These are phyloP conservation scores for Drosophila hawaiiensis DNA, from an alignment of 2,888 invertebrate genomes.

Conservation along the genomic window DNA sequence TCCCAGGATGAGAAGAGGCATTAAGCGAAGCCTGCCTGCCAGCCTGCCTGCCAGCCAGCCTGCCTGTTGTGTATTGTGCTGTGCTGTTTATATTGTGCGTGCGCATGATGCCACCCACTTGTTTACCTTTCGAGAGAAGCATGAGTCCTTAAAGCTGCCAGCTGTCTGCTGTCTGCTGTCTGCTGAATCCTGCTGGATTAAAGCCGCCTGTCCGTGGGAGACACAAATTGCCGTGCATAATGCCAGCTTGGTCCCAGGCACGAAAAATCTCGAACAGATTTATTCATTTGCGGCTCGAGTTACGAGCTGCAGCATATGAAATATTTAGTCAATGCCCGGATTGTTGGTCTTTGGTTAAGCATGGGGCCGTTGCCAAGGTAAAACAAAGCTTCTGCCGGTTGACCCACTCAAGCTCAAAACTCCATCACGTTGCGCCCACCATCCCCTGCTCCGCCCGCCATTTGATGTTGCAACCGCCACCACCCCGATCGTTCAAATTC, in stretches of 20 bases:
- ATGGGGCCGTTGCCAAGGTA: constrained; percentile 2
- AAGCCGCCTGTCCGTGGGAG: constrained; percentile 21
- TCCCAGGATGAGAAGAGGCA: constrained; percentile 14
- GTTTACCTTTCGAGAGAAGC: constrained; percentile 38
- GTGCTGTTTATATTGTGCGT: constrained; percentile 26
- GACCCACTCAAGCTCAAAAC: constrained; percentile 31
- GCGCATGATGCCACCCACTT: constrained; percentile 26
- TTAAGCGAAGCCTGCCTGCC: constrained; percentile 28
- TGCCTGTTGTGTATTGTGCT: constrained; percentile 4
- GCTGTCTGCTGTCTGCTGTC: constrained; percentile 13
- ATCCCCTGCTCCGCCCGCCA: not conserved
- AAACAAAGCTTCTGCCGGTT: constrained; percentile 24
- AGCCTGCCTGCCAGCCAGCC: constrained; percentile 6
- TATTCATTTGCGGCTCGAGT: constrained; percentile 56
- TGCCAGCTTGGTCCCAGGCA: constrained; percentile 32
- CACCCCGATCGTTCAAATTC: constrained; percentile 11
- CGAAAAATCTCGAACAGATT: constrained; percentile 57
- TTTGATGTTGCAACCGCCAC: not conserved
- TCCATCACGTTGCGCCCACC: constrained; percentile 1
- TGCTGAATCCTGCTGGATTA: constrained; percentile 32
- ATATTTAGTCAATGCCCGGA: constrained; percentile 55
- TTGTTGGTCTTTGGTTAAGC: constrained; percentile 10
- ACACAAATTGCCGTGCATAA: constrained; percentile 27
- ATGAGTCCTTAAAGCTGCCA: constrained; percentile 31
- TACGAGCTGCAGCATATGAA: constrained; percentile 62